Conservation (phyloP, 1,140 invertebrate species). For the Pseudobourletiella spinata region DNA sequence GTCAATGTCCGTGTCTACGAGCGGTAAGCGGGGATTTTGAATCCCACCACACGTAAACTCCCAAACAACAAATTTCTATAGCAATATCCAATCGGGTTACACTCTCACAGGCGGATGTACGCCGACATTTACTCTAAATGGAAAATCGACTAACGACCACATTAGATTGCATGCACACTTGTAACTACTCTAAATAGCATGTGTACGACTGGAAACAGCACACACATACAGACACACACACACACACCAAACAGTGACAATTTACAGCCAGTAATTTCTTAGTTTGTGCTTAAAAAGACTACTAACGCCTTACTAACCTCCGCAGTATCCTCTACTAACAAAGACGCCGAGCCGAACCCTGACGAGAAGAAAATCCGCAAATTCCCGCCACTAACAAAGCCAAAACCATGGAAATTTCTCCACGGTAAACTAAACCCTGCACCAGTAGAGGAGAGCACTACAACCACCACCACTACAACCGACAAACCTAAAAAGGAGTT, state of each 20-base stretch:
- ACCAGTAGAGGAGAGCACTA: not conserved
- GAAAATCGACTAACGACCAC: not conserved
- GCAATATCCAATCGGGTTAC: not conserved
- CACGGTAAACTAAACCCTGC: not conserved
- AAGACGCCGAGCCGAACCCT: too few species aligned
- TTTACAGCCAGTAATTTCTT: too few species aligned
- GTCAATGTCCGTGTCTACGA: not conserved
- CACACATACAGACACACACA: too few species aligned
- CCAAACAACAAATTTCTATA: too few species aligned
- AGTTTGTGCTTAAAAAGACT: too few species aligned
- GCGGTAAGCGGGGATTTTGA: not conserved
- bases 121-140: not conserved
- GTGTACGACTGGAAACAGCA: too few species aligned
- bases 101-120: not conserved
- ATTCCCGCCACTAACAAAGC: not conserved
- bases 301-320: too few species aligned
- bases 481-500: not conserved
- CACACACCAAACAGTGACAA: too few species aligned
- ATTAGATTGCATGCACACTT: not conserved
- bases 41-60: too few species aligned
- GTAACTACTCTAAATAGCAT: not conserved
- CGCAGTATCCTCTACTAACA: too few species aligned
- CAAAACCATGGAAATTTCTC: not conserved
- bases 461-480: not conserved
- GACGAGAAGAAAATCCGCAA: too few species aligned